Evolutionary conservation across 2,888 invertebrate genomes (phyloP).

Genomic region (Pristionchus arcanus): DNA sequence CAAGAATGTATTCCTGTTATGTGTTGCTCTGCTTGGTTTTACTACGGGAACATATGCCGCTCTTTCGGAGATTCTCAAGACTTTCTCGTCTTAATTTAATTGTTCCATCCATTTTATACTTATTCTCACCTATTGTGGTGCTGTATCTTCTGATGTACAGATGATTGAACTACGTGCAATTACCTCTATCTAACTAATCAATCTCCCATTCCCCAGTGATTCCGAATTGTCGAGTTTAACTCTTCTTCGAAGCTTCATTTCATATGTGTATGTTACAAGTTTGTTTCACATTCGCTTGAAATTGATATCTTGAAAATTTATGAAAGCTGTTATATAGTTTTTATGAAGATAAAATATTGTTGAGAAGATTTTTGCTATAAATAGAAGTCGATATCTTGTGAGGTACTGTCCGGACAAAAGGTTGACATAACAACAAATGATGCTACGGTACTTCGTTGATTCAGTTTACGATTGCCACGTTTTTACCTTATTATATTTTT

Average conservation of each 20-base stretch:
- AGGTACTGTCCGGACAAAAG: too few relatives aligned
- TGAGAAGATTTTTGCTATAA: background rate
- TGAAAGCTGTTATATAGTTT: constrained; percentile 7
- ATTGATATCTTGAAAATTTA: background rate
- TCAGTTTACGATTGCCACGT: too few relatives aligned
- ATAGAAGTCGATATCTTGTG: background rate
- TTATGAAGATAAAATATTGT: constrained; percentile 11
- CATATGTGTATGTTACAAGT: background rate
- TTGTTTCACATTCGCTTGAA: background rate
- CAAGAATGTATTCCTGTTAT: constrained; percentile 68
- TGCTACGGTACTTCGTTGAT: too few relatives aligned
- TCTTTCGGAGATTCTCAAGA: constrained; percentile 63
- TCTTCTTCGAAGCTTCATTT: background rate
- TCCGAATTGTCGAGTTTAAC: constrained; percentile 32
- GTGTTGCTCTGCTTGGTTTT: constrained; percentile 76
- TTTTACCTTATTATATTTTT: too few relatives aligned
- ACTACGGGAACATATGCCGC: constrained; percentile 76
- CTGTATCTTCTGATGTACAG: constrained; percentile 27
- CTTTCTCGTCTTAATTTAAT: constrained; percentile 40
- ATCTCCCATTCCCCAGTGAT: constrained; percentile 34
- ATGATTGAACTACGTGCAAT: constrained; percentile 18
- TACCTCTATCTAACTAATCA: constrained; percentile 16
- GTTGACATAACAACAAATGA: too few relatives aligned
- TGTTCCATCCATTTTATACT: background rate
- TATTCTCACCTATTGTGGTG: constrained; percentile 22